Conservation (phyloP, 2,113 vertebrate species). For the Pogonocichla stellata region DNA sequence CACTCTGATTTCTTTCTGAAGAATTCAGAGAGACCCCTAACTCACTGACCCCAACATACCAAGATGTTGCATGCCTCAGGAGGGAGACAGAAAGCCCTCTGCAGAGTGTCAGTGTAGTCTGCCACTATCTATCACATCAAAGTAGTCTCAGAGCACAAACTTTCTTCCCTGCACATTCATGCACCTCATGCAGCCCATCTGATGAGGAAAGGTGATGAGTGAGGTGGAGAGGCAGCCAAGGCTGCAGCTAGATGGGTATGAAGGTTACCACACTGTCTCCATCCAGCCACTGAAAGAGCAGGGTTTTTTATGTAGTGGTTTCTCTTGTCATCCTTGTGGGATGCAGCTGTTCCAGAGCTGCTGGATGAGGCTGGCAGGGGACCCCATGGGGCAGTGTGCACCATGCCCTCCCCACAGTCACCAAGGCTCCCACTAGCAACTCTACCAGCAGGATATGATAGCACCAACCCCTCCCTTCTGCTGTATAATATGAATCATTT, state of each 20-base stretch:
- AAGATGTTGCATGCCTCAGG: neutral
- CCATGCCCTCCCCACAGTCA: rapidly evolving
- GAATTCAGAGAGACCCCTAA: no score
- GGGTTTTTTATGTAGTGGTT: rapidly evolving
- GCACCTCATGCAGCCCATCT: rapidly evolving
- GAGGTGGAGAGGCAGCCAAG: rapidly evolving
- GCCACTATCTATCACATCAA: neutral
- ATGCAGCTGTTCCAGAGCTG: neutral
- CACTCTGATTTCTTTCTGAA: no score
- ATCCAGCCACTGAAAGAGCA: neutral
- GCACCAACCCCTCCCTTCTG: neutral
- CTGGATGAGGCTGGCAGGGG: neutral
- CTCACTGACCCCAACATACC: neutral
- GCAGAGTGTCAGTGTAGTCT: neutral
- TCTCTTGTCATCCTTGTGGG: neutral
- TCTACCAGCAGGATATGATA: neutral
- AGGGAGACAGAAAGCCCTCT: neutral
- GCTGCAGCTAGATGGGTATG: rapidly evolving
- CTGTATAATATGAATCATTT: conserved; percentile 37
- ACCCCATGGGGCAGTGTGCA: rapidly evolving
- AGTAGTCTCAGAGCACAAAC: neutral
- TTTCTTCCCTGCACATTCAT: rapidly evolving
- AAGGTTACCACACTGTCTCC: neutral
- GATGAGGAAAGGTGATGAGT: rapidly evolving
- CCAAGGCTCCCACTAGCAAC: neutral